These are phyloP conservation scores for Anser brachyrhynchus DNA, from an alignment of 2,113 vertebrate genomes.

Conservation along the genomic window DNA sequence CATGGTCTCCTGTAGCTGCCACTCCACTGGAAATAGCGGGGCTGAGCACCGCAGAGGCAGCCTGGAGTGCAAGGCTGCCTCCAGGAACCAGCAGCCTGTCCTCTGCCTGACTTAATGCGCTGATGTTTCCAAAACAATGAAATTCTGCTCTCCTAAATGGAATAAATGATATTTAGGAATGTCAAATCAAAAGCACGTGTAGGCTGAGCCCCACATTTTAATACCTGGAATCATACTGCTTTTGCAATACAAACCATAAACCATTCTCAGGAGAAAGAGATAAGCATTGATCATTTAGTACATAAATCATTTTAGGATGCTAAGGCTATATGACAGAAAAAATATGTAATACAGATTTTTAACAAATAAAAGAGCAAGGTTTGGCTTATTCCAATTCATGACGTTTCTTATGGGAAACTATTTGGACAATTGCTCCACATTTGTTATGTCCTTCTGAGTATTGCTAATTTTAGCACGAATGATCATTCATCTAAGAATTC, in stretches of 20 bases:
- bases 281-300: not conserved
- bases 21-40: slow-evolving; percentile 32
- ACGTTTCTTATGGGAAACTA: not conserved
- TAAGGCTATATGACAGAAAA: not conserved
- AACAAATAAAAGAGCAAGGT: not conserved
- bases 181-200: slow-evolving; percentile 7
- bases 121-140: not conserved
- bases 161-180: slow-evolving; percentile 14
- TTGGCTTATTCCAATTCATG: not conserved
- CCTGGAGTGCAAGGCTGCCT: not conserved
- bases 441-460: not conserved
- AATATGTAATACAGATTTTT: not conserved
- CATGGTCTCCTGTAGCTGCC: not conserved
- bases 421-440: not conserved
- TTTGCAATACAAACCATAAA: slow-evolving; percentile 3
- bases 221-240: not conserved
- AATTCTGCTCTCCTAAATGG: not conserved
- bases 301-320: not conserved
- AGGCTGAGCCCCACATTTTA: not conserved
- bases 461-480: slow-evolving; percentile 20
- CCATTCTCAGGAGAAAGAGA: not conserved
- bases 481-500: slow-evolving; percentile 13
- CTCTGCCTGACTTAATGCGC: not conserved
- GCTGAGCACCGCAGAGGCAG: not conserved
- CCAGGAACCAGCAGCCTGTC: not conserved